A percentile compares a stretch with the other conserved stretches of the same genome.
These are phyloP conservation scores for Cheumatopsyche charites DNA, from an alignment of 1,140 invertebrate species.

Conservation along the genomic window DNA sequence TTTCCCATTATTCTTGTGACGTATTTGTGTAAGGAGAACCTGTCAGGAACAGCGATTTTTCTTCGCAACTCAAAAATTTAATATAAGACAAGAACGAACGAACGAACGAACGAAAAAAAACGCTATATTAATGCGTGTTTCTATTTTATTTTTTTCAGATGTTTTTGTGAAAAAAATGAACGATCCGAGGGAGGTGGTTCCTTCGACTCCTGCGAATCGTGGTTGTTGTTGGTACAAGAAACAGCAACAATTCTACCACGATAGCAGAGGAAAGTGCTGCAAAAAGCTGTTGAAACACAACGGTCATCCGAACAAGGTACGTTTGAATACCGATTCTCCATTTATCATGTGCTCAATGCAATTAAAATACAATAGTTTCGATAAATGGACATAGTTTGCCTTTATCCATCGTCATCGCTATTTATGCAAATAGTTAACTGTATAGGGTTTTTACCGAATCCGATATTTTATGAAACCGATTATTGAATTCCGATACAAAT, in stretches of 20 bases:
- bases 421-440: no score
- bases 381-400: no score
- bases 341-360: no score
- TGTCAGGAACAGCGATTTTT: conserved; percentile 19
- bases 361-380: no score
- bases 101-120: not conserved
- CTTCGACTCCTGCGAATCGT: conserved; percentile 10
- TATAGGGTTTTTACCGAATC: no score
- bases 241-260: conserved; percentile 73
- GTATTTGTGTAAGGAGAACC: conserved; percentile 13
- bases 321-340: not conserved
- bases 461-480: no score
- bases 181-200: conserved; percentile 24
- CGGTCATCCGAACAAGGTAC: conserved; percentile 73
- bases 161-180: conserved; percentile 2
- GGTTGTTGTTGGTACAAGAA: conserved; percentile 43
- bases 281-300: conserved; percentile 74
- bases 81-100: not conserved
- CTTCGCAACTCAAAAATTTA: not conserved
- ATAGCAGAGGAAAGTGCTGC: conserved; percentile 74
- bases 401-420: no score
- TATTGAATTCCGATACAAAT: no score
- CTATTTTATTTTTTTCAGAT: no score
- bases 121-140: no score
- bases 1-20: conserved; percentile 16